Evolutionary conservation across 2,113 vertebrate genomes (phyloP), one percentile per base, ranked within the genome.

Genomic region (Pitta sordida): DNA sequence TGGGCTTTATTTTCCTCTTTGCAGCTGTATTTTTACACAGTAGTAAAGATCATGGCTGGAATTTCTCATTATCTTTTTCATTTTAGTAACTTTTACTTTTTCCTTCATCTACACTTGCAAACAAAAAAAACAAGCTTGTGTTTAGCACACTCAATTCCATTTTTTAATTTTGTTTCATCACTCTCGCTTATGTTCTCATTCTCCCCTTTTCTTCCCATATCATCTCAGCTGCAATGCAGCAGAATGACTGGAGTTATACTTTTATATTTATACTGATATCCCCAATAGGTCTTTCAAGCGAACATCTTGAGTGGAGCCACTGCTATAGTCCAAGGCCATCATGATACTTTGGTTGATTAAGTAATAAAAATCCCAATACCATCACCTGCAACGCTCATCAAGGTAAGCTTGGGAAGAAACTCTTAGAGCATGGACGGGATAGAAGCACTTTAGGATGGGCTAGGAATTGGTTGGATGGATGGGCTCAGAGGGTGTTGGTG

Each of bases 71-170:
- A 58, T 27, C 8, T 86, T 91, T 92, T 88, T 52, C 15, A 58
- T 68, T 95, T 91, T 71, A 37, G 22, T 70, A 94, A 93, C n/a
- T 88, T 84, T 11, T 44, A 88, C 39, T 78, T 91, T 89, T 87
- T 86, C 23, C 23, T 94, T 91, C 63, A 93, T 70, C 43, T 93
- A 64, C 7, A n/a, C 36, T 26, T 86, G 44, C 22, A 3, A 95
- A 90, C n/a, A n/a, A n/a, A n/a, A n/a, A n/a, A n/a, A n/a, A n/a
- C n/a, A n/a, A n/a, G 83, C 93, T 92, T 23, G 85, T 80, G 95
- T 95, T 83, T 39, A 70, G 37, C 14, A 95, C 52, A 88, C 13
- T 88, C 85, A 93, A 84, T 49, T 90, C 8, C 4, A 0, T 51
- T 90, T 91, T 34, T 49, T n/a, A 85, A 55, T 46, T 90, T 83